Evolutionary conservation across 2,113 vertebrate genomes (phyloP), one percentile per base, ranked within the genome.

Genomic region (Percopsis transmontana): DNA sequence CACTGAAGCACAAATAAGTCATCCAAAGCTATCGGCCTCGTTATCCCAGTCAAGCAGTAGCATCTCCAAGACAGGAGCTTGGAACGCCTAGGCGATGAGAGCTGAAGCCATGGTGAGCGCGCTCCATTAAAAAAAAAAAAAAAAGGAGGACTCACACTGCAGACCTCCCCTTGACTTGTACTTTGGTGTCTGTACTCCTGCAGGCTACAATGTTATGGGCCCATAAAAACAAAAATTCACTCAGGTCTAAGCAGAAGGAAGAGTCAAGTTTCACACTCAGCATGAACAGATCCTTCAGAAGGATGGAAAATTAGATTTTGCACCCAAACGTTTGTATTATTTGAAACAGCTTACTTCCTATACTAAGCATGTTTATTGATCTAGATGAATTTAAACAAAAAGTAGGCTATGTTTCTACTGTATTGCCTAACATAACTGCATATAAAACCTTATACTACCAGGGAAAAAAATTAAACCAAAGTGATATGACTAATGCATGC

Each of bases 131-230:
- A 48, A 4, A 54, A 55, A 40, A 68, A 61, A 48, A 4, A 54
- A 55, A 3, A 11, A 63, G 40, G 40, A 10, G 27, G 41, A 69
- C 41, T 53, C 47, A 24, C 66, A 41, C 59, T 24, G 40, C 57
- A 62, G 71, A 55, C 41, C 66, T 81, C 67, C 20, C 44, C 65
- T 68, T 77, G 38, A 68, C 58, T 57, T 56, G 71, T 62, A 58
- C 59, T 57, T 62, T 41, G 54, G 52, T 70, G 76, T 62, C 70
- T 58, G 58, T 80, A 72, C 60, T 62, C 85, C 85, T 44, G 79
- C 62, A 83, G 77, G 74, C 74, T 66, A 76, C 56, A 40, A 27
- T 58, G 42, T 85, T 86, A 88, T 80, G 71, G 68, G 74, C 58
- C 62, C 55, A 83, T 76, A 76, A 89, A 87, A 10, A 44, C 24